phyloP scores from a whole-genome alignment of 2,113 vertebrate genomes.

The Burhinus bistriatus region DNA sequence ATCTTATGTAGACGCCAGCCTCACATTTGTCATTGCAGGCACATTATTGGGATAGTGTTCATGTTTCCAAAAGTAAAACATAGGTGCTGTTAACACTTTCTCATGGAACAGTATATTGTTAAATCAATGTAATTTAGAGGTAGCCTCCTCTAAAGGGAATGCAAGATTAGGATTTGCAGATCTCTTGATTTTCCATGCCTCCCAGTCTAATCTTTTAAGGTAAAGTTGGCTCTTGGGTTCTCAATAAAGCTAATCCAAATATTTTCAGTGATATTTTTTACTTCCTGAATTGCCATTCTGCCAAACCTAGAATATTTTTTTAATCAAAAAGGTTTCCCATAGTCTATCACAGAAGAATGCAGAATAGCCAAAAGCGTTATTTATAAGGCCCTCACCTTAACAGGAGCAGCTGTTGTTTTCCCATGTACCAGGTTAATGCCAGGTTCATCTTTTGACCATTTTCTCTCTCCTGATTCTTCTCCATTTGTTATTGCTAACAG shows the following conservation, averaged over 20 bases:
- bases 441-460: background rate
- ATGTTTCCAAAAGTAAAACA: background rate
- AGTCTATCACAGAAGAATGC: background rate
- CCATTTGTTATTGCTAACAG: background rate
- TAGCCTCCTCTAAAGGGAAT: background rate
- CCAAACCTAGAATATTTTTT: background rate
- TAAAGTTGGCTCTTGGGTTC: background rate
- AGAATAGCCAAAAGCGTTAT: background rate
- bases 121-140: background rate
- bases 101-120: background rate
- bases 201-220: background rate
- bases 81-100: background rate
- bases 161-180: background rate
- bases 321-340: background rate
- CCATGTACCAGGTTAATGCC: background rate
- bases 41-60: background rate
- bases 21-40: background rate
- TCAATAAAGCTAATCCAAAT: background rate
- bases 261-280: background rate
- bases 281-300: background rate
- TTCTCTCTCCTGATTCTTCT: background rate
- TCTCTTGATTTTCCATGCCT: background rate
- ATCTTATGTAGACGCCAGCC: background rate
- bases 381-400: background rate
- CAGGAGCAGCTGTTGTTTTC: background rate